Percentiles rank a stretch among this genome's conserved stretches.
phyloP scores from a whole-genome alignment of 2,113 vertebrate genomes.

The Gnathonemus longibarbis region DNA sequence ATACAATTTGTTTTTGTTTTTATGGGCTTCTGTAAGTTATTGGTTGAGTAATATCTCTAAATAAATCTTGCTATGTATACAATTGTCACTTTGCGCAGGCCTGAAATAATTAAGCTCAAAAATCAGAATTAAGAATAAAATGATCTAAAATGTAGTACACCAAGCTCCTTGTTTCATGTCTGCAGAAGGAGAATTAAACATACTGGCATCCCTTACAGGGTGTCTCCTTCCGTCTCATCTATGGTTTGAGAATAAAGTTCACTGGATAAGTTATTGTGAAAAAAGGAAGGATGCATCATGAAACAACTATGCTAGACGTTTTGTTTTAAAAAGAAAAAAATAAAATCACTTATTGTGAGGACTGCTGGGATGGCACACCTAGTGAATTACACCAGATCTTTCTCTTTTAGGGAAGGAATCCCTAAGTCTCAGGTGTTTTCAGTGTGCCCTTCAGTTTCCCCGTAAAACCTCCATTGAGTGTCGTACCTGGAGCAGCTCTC shows the following conservation, averaged over 20 bases:
- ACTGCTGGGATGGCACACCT: not conserved
- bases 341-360: not conserved
- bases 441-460: not conserved
- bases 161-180: not conserved
- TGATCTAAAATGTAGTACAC: not conserved
- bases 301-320: not conserved
- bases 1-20: not conserved
- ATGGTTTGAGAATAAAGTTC: not conserved
- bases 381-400: not conserved
- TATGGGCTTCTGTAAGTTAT: not conserved
- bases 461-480: not conserved
- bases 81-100: not conserved
- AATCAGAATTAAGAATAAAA: not conserved
- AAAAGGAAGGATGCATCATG: not conserved
- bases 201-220: not conserved
- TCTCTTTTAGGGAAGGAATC: too few species aligned
- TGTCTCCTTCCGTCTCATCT: not conserved
- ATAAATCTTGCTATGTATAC: not conserved
- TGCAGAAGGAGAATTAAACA: not conserved
- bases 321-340: not conserved
- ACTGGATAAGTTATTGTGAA: not conserved
- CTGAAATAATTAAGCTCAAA: not conserved
- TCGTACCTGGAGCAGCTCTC: not conserved
- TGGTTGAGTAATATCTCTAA: not conserved
- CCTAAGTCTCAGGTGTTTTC: too few species aligned